Evolutionary conservation across 2,797 vertebrate genomes (phyloP).

Genomic region (Heliangelus exortis): DNA sequence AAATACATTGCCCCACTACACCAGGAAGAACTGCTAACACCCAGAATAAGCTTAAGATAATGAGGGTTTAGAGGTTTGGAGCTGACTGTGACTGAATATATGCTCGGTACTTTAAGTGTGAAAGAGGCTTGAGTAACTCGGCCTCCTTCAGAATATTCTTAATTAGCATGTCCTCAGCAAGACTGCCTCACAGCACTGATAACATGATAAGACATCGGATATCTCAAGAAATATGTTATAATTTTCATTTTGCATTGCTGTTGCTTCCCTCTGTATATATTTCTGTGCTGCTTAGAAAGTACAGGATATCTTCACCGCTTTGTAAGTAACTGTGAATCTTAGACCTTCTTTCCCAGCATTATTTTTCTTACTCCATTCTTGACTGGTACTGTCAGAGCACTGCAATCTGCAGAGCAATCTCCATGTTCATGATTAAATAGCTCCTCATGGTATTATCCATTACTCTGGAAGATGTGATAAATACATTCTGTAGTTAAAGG

Average conservation of each 20-base stretch:
- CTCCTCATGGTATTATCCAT: slow-evolving; percentile 22
- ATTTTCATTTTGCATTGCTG: background rate
- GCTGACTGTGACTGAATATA: background rate
- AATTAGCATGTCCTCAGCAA: background rate
- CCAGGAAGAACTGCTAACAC: background rate
- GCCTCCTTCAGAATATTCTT: background rate
- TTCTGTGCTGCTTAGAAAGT: background rate
- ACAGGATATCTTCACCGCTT: background rate
- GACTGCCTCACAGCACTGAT: background rate
- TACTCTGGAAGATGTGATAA: slow-evolving; percentile 38
- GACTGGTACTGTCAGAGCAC: slow-evolving; percentile 25
- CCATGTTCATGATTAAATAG: slow-evolving; percentile 39
- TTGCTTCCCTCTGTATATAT: background rate
- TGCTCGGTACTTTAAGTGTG: background rate
- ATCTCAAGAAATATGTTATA: background rate
- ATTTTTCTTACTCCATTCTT: slow-evolving; percentile 37
- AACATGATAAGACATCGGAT: background rate
- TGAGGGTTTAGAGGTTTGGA: background rate
- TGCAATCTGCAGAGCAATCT: slow-evolving; percentile 50
- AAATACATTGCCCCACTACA: background rate
- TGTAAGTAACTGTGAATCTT: background rate
- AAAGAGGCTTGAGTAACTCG: background rate
- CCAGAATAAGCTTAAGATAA: background rate
- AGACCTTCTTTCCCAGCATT: background rate
- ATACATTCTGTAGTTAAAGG: slow-evolving; percentile 44